phyloP scores from a whole-genome alignment of 2,888 invertebrate species.

The Scaptomyza reducta region DNA sequence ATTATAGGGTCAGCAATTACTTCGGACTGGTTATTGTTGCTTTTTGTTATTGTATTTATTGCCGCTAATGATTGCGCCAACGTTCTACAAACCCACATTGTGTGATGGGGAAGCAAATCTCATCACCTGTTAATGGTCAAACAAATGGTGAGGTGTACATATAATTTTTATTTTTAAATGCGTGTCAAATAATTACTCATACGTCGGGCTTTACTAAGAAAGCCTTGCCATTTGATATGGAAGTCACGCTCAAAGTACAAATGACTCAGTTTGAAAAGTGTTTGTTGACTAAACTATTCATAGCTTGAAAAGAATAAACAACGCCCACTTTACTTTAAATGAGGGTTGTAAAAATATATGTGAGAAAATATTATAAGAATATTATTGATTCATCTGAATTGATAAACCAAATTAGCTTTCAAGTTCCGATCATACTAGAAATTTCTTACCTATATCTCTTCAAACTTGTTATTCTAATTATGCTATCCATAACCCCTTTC shows the following conservation, averaged over 20 bases:
- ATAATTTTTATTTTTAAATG: neutral
- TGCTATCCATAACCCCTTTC: too few species aligned
- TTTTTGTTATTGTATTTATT: conserved; percentile 23
- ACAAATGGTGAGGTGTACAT: neutral
- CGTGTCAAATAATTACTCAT: neutral
- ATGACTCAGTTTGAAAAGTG: conserved; percentile 4
- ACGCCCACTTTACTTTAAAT: too few species aligned
- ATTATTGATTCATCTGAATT: too few species aligned
- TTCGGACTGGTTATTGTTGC: conserved; percentile 31
- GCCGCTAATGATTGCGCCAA: conserved; percentile 14
- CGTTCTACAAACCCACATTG: neutral
- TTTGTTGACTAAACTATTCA: neutral
- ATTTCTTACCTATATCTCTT: too few species aligned
- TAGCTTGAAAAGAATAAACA: too few species aligned
- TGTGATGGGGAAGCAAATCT: neutral
- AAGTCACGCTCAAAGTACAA: neutral
- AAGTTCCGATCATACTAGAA: too few species aligned
- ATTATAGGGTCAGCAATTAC: conserved; percentile 71
- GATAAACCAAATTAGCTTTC: too few species aligned
- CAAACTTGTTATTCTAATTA: too few species aligned
- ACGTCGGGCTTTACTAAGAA: neutral
- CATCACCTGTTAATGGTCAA: neutral
- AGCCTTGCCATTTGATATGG: neutral
- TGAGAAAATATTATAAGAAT: too few species aligned
- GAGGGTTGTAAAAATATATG: too few species aligned